Evolutionary conservation across 2,797 vertebrate genomes (phyloP).

Genomic region (Cirrhinus mrigala): DNA sequence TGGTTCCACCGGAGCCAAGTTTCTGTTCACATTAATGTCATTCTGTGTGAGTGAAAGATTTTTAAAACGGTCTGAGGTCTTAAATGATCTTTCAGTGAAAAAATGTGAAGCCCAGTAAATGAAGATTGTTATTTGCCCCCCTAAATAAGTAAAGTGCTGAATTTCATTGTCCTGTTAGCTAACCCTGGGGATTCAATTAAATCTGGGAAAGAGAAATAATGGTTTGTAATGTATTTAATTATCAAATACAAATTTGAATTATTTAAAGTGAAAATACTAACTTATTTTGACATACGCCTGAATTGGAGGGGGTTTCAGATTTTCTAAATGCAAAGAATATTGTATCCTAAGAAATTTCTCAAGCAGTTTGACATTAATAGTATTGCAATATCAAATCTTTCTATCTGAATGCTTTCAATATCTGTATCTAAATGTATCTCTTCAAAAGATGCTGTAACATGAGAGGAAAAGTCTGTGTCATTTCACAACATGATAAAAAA

Average conservation of each 20-base stretch:
- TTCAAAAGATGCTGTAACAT: slow-evolving; percentile 10
- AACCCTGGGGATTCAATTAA: slow-evolving; percentile 33
- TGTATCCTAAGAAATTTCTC: not conserved
- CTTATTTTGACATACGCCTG: not conserved
- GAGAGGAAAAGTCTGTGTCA: not conserved
- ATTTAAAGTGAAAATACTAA: slow-evolving; percentile 27
- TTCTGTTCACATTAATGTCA: slow-evolving; percentile 55
- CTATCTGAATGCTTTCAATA: not conserved
- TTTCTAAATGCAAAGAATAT: slow-evolving; percentile 17
- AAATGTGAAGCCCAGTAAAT: slow-evolving; percentile 30
- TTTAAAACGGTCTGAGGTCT: slow-evolving; percentile 32
- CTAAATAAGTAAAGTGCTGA: slow-evolving; percentile 3
- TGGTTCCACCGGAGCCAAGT: slow-evolving; percentile 50
- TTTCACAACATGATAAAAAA: slow-evolving; percentile 7
- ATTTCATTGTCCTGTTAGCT: slow-evolving; percentile 29
- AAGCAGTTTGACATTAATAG: slow-evolving; percentile 11
- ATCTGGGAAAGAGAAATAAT: slow-evolving; percentile 38
- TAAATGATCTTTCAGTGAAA: slow-evolving; percentile 28
- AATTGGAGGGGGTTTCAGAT: not conserved
- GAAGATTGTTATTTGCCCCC: slow-evolving; percentile 37
- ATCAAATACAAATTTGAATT: slow-evolving; percentile 42
- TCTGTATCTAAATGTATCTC: slow-evolving; percentile 22
- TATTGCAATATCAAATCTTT: slow-evolving; percentile 20
- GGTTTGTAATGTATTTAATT: slow-evolving; percentile 39
- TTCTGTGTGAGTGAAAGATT: slow-evolving; percentile 24